Base-by-base conservation (phyloP, 1,140 invertebrate species). In the Listronotus bonariensis region DNA sequence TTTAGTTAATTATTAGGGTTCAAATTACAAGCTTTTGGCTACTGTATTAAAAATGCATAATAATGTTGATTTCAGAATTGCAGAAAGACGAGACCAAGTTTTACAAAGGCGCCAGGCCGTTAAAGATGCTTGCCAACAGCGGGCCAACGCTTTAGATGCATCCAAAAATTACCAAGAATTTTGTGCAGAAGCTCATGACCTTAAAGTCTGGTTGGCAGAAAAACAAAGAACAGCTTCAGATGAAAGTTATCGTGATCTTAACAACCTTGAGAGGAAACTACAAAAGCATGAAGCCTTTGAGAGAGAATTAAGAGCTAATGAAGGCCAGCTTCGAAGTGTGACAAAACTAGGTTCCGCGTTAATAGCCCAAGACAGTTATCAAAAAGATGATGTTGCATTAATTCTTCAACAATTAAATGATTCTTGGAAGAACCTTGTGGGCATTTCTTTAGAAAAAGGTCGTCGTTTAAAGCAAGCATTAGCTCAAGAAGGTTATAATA, bases 281-380 rank as follows among this genome's bases (percentile, higher is more conserved):
- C 94, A 98, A 78, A 98, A 98, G 76, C 97, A 99, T 76, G 95
- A 98, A 79, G 97, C 96, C 0, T 98, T 99, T 77, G 95, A 98
- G 75, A 84, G 96, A 15, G 97, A 99, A 77, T 78, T 99, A 6
- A 84, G 92, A 40, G 92, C 94, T 0, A 97, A 97, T 77, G 92
- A 95, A 79, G 92, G 92, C 12, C 91, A 94, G 75, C 79, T 97
- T 10, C 80, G 91, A 40, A 87, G 87, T 43, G 89, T 96, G 5
- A 95, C 94, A 67, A 93, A 92, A 73, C 81, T 87, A 49, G 91
- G 89, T 6, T 84, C 89, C 75, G 84, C 83, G 12, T 72, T 92
- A 15, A 88, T 91, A 61, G 84, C 85, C 0, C 85, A 88, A 67
- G 84, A 86, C 40, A 91, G 92, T 77, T 88, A 86, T 61, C 83